A percentile compares a stretch with the other conserved stretches of the same genome.
Evolutionary conservation across 1,140 invertebrate genomes (phyloP).

Genomic region (Scylla paramamosain): DNA sequence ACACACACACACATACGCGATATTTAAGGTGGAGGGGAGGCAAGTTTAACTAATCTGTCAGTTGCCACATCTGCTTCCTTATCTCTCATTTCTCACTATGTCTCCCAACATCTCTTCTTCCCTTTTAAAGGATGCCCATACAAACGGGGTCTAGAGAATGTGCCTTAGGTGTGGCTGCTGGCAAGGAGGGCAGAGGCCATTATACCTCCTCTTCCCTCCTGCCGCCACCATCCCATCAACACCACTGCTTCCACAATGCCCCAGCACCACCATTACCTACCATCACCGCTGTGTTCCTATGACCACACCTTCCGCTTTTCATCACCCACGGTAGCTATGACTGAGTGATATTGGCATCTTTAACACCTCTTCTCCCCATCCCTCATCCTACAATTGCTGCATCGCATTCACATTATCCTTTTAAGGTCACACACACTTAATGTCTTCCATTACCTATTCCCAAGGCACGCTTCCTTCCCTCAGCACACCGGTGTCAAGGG

Average conservation of each 20-base stretch:
- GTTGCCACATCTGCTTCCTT: too few relatives aligned
- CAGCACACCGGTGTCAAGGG: too few relatives aligned
- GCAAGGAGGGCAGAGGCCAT: background rate
- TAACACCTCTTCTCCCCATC: too few relatives aligned
- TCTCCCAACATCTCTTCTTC: background rate
- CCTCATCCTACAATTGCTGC: too few relatives aligned
- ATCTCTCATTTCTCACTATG: background rate
- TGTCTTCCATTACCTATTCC: too few relatives aligned
- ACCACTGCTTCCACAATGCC: background rate
- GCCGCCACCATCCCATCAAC: background rate
- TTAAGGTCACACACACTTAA: too few relatives aligned
- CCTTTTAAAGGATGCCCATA: background rate
- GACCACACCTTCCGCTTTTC: background rate
- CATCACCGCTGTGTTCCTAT: background rate
- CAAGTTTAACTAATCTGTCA: too few relatives aligned
- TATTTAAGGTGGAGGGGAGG: too few relatives aligned
- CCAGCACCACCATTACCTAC: background rate
- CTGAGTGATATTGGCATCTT: too few relatives aligned
- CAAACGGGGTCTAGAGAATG: background rate
- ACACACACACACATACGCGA: slow-evolving; percentile 13
- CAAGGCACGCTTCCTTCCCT: too few relatives aligned
- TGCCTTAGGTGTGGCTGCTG: background rate
- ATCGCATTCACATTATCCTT: too few relatives aligned
- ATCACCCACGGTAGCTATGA: too few relatives aligned
- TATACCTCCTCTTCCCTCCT: background rate